Base-by-base conservation (phyloP, 30 jellyfish, hydroid and myxozoan genomes). In the Aurelia sp. region DNA sequence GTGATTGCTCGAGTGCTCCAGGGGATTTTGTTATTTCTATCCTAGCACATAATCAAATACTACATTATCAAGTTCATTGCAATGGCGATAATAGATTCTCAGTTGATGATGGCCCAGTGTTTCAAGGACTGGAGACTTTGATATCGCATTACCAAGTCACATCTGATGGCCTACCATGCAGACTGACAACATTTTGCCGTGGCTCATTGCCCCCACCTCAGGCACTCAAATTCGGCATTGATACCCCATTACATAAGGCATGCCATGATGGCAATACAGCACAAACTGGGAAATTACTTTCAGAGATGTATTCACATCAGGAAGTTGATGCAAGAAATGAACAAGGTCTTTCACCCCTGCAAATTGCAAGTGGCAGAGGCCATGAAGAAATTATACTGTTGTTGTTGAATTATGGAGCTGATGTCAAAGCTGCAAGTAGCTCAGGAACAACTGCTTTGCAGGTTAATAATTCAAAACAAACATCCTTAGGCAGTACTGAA, bases 101-200 rank as follows among this genome's bases (percentile, higher is more conserved):
- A 31, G 88, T 92, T 12, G 98, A 92, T 68, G 89, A 92, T 81
- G 98, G 98, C 27, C 98, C 98, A 22, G 67, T 92, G 7, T 92
- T 92, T 74, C 94, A 92, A 50, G 98, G 98, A 30, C 89, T 92
- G 4, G 98, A 92, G 66, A 61, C 97, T 5, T 67, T 92, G 50
- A 77, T 84, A 33, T 71, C 95, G 0, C 97, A 92, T 64, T 92
- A 92, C 60, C 82, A 84, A 73, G 89, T 74, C 8, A 80, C 53
- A n/a, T 71, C 98, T 0, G 98, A 92, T 66, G 98, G 98, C 27
- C 72, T 92, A 31, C 98, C 98, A 9, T 92, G 95, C 64, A 80
- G 87, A 66, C 76, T 92, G 70, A 80, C 97, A 19, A 63, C 89
- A 20, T 87, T 86, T 85, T 86, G 95, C 33, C 50, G 80, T 10